Evolutionary conservation across 2,113 vertebrate genomes (phyloP).

Genomic region (Anseranas semipalmata): DNA sequence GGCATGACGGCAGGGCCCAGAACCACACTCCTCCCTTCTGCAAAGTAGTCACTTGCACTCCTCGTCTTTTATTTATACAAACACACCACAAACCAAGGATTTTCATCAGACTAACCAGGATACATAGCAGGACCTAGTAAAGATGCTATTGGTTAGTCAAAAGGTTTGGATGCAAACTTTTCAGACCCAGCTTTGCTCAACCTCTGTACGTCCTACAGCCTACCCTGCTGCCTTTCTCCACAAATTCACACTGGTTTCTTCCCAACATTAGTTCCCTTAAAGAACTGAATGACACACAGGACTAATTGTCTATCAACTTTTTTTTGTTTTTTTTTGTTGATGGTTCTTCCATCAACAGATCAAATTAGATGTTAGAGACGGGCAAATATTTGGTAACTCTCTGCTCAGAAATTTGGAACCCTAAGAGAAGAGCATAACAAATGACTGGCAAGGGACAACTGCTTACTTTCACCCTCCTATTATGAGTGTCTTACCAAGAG

Average conservation of each 20-base stretch:
- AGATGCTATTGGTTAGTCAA: background rate
- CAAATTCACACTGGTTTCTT: background rate
- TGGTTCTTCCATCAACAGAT: background rate
- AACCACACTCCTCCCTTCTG: background rate
- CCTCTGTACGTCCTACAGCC: background rate
- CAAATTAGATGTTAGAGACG: background rate
- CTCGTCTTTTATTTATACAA: background rate
- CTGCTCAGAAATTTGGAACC: background rate
- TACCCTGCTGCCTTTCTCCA: background rate
- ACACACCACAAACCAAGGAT: background rate
- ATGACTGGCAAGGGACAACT: background rate
- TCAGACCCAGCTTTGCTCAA: background rate
- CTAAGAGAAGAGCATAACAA: background rate
- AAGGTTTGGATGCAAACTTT: background rate
- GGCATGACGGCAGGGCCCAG: background rate
- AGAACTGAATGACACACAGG: background rate
- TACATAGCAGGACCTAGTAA: background rate
- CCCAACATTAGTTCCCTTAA: background rate
- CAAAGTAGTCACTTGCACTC: background rate
- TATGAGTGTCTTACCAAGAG: background rate
- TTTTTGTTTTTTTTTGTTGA: background rate
- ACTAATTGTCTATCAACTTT: background rate
- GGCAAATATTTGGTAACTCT: background rate
- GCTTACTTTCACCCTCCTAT: background rate
- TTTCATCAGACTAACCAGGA: background rate